Evolutionary conservation across 2,797 vertebrate genomes (phyloP), one percentile per base, ranked within the genome.

Genomic region (Hydrolagus colliei): DNA sequence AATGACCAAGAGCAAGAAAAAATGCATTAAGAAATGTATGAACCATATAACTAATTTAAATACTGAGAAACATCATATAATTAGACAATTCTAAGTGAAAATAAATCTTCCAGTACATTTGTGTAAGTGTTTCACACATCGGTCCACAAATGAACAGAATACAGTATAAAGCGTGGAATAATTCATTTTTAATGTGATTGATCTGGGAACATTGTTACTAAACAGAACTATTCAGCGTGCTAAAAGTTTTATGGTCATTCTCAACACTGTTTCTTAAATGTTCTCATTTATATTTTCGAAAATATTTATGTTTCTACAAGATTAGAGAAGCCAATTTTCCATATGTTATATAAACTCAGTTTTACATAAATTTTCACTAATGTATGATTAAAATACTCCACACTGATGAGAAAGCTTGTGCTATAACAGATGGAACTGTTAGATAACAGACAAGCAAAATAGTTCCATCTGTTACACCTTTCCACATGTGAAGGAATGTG

Each of bases 381-480:
- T 71, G n/a, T 18, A 1, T 67, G 67, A 84, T 52, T 84, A 71
- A 84, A 9, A 84, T 84, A 84, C 35, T 84, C 68, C 65, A 71
- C 16, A 67, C 79, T 35, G 71, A 84, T 84, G 16, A 84, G 71
- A 68, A 84, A 41, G 22, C 71, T 84, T 84, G 32, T 84, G 67
- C 32, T 16, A 71, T 68, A 67, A 65, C 79, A 84, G 63, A 71
- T 41, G 65, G 79, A 84, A 11, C 16, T 18, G 78, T 67, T 80
- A 18, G 62, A 80, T 80, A 80, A 80, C 63, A 68, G 20, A 84
- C 2, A 6, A n/a, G 41, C 71, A 63, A 35, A 82, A 68, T 9
- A 18, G 7, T 32, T 68, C 79, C 78, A 80, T 67, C 78, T 80
- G 78, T 62, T 80, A 32, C 79, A 82, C 79, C 65, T 82, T 68